These are phyloP conservation scores for Papilio protenor DNA, from an alignment of 2,888 invertebrate species.

Conservation along the genomic window DNA sequence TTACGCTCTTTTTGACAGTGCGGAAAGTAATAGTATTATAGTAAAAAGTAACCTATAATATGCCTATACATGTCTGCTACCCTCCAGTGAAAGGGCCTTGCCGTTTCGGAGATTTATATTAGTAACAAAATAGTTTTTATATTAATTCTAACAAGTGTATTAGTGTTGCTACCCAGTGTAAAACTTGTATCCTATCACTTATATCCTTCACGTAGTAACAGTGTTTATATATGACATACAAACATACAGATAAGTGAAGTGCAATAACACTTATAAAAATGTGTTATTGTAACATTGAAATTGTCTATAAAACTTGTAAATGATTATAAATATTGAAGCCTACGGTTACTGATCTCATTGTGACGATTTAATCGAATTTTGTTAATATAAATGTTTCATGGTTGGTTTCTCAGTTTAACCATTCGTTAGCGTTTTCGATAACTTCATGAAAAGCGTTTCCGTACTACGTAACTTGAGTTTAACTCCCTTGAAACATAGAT, in stretches of 20 bases:
- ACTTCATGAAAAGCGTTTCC: no score
- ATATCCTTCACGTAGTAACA: constrained; percentile 6
- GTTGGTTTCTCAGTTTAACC: no score
- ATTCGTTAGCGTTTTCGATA: no score
- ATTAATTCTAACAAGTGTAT: background rate
- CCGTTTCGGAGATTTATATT: no score
- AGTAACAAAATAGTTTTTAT: no score
- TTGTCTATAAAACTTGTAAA: background rate
- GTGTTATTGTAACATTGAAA: background rate
- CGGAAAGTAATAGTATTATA: no score
- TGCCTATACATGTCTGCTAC: no score
- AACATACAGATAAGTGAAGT: constrained; percentile 4
- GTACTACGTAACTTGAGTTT: no score
- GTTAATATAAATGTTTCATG: background rate
- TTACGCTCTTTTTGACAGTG: no score
- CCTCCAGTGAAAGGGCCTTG: no score
- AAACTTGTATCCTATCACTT: constrained; percentile 6
- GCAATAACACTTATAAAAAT: constrained; percentile 8
- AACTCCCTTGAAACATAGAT: no score
- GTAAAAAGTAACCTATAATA: no score
- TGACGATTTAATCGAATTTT: background rate
- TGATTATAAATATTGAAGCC: background rate
- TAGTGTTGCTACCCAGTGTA: background rate
- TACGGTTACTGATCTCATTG: background rate
- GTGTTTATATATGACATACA: background rate